Percentiles rank a stretch among this genome's conserved stretches.
Evolutionary conservation across 2,888 invertebrate genomes (phyloP).

Genomic region (Brenthis daphne): DNA sequence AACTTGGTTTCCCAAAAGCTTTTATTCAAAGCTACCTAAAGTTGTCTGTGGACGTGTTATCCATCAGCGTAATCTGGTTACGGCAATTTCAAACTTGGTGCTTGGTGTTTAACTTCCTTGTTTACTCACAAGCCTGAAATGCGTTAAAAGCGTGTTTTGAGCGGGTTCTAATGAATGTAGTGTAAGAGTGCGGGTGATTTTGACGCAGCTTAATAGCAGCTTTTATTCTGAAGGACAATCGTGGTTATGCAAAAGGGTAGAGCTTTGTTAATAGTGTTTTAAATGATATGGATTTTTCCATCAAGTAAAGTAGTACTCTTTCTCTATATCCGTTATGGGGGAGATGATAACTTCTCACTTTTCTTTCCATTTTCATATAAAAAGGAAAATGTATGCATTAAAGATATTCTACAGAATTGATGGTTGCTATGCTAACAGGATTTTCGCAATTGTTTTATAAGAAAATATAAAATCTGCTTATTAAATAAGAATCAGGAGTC

Average conservation of each 20-base stretch:
- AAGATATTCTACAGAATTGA: too few relatives aligned
- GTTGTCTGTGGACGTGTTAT: conserved; percentile 2
- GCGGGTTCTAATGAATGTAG: conserved; percentile 38
- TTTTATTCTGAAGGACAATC: conserved; percentile 31
- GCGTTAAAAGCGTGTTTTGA: conserved; percentile 34
- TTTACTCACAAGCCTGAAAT: background rate
- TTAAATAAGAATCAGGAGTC: too few relatives aligned
- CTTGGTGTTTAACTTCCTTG: background rate
- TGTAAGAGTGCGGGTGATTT: conserved; percentile 36
- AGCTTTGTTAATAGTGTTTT: background rate
- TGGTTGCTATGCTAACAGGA: too few relatives aligned
- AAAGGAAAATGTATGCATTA: too few relatives aligned
- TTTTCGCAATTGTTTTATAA: too few relatives aligned
- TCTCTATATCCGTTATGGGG: background rate
- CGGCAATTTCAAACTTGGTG: background rate
- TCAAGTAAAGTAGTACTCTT: too few relatives aligned
- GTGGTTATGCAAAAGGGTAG: conserved; percentile 6
- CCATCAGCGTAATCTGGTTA: background rate
- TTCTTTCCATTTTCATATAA: too few relatives aligned
- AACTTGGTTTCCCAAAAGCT: conserved; percentile 18
- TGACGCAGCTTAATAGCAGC: conserved; percentile 36
- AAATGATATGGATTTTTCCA: conserved; percentile 4
- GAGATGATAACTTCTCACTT: background rate
- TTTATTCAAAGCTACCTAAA: conserved; percentile 15
- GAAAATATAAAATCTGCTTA: too few relatives aligned